Conservation (phyloP, 1,140 invertebrate species). For the Theocolax elegans region DNA sequence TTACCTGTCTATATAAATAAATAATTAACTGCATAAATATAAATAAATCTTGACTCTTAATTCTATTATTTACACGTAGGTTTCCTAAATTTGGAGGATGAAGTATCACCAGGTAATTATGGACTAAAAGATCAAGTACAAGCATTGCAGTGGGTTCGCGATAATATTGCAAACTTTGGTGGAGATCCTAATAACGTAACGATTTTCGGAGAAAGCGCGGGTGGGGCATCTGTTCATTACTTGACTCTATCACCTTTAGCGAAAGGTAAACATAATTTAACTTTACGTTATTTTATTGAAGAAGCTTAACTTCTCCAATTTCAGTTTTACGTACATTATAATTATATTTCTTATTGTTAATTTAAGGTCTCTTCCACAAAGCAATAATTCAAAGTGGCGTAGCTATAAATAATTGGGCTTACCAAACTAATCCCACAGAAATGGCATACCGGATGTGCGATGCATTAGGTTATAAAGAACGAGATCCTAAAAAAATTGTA, state of each 20-base stretch:
- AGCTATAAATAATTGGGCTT: neutral
- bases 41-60: neutral
- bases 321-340: too few species aligned
- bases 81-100: constrained; percentile 59
- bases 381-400: constrained; percentile 13
- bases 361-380: constrained; percentile 21
- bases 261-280: neutral
- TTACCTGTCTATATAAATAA: too few species aligned
- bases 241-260: constrained; percentile 3
- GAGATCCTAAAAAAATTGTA: neutral
- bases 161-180: constrained; percentile 60
- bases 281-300: too few species aligned
- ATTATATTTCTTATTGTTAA: neutral
- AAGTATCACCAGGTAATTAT: constrained; percentile 61
- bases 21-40: too few species aligned
- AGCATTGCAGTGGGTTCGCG: constrained; percentile 61
- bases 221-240: constrained; percentile 52
- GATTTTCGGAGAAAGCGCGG: constrained; percentile 58
- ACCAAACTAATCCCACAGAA: neutral
- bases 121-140: constrained; percentile 67
- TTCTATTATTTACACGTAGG: constrained; percentile 41
- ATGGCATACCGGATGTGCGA: neutral
- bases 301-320: too few species aligned
- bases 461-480: neutral
- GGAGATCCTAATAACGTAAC: constrained; percentile 69